Percentiles rank a stretch among this genome's conserved stretches.
Evolutionary conservation across 2,797 vertebrate species (phyloP).

Genomic region (Tokudaia tokunoshimensis): DNA sequence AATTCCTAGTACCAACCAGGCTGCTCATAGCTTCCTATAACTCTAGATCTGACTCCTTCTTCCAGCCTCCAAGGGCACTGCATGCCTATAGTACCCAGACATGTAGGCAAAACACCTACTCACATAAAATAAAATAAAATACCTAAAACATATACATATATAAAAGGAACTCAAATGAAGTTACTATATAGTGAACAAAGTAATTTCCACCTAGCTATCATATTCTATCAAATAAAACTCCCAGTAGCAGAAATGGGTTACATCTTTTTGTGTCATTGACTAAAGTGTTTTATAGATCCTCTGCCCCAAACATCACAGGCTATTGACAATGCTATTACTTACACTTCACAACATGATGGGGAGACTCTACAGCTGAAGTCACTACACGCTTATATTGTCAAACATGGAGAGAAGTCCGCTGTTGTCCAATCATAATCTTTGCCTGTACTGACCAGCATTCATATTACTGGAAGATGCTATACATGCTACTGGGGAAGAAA

Average conservation of each 20-base stretch:
- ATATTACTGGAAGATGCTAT: not conserved
- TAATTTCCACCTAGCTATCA: not conserved
- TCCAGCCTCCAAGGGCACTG: not conserved
- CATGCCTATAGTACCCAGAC: not conserved
- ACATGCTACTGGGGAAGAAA: not conserved
- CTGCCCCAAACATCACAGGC: not conserved
- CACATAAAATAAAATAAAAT: not conserved
- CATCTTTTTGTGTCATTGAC: not conserved
- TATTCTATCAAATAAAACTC: not conserved
- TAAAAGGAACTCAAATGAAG: not conserved
- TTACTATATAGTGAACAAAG: not conserved
- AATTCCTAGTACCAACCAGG: not conserved
- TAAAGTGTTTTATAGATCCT: not conserved
- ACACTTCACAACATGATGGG: not conserved
- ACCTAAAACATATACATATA: not conserved
- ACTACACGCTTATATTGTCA: not conserved
- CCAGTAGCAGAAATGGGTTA: not conserved
- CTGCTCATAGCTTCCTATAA: not conserved
- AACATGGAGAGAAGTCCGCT: not conserved
- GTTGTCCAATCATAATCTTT: not conserved
- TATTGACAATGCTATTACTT: not conserved
- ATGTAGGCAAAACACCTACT: not conserved
- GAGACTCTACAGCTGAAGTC: not conserved
- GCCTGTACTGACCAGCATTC: not conserved
- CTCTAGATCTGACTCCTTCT: not conserved